Evolutionary conservation across 2,797 vertebrate genomes (phyloP).

Genomic region (Pipistrellus pygmaeus): DNA sequence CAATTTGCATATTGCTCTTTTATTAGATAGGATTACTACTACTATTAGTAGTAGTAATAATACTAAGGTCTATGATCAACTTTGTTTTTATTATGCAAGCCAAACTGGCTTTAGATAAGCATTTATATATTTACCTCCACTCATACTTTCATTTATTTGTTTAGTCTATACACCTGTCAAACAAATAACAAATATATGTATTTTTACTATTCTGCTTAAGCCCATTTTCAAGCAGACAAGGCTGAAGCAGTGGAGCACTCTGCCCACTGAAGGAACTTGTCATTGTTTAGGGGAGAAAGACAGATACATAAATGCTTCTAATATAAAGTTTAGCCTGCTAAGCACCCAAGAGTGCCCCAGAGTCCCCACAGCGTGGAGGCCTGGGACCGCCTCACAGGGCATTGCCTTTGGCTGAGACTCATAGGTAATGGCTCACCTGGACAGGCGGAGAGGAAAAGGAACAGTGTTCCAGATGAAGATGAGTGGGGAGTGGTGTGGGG

Average conservation of each 20-base stretch:
- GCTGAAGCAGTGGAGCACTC: background rate
- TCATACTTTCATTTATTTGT: background rate
- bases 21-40: too few species aligned
- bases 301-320: background rate
- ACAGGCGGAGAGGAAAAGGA: background rate
- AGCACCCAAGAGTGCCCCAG: background rate
- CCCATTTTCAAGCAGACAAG: constrained; percentile 11
- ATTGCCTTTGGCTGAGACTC: background rate
- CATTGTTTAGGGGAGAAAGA: background rate
- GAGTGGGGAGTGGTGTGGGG: background rate
- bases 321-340: background rate
- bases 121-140: background rate
- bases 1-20: too few species aligned
- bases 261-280: background rate
- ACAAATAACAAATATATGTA: background rate
- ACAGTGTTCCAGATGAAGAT: background rate
- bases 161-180: background rate
- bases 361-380: too few species aligned
- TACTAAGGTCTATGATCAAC: background rate
- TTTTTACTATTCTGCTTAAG: background rate
- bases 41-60: background rate
- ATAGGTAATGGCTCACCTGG: background rate
- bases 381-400: background rate
- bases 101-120: background rate
- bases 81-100: constrained; percentile 34